A percentile compares a stretch with the other conserved stretches of the same genome.
Evolutionary conservation across 2,113 vertebrate species (phyloP).

Genomic region (Circaetus cinerascens): DNA sequence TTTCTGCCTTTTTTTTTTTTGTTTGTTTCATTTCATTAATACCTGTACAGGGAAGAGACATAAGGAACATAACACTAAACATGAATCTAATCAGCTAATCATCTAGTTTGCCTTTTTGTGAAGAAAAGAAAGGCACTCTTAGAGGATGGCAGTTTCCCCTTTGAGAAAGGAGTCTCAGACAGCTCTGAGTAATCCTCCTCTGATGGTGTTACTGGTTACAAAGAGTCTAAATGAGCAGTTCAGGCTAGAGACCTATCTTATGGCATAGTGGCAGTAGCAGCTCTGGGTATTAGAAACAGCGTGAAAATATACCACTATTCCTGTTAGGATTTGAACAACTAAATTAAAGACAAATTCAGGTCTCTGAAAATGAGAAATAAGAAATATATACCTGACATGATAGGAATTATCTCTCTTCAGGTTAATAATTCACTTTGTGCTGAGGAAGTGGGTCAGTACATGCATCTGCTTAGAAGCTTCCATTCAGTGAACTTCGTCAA

Average conservation of each 20-base stretch:
- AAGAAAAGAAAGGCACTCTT: neutral
- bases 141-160: neutral
- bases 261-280: neutral
- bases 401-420: neutral
- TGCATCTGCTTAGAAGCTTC: neutral
- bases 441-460: neutral
- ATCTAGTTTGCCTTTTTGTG: neutral
- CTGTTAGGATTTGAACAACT: neutral
- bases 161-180: neutral
- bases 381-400: neutral
- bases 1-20: accelerated
- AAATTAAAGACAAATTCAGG: neutral
- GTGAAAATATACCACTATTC: neutral
- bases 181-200: neutral
- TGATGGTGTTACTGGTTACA: no score
- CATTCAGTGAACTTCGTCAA: neutral
- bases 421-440: neutral
- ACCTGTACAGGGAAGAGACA: neutral
- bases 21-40: neutral
- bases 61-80: neutral
- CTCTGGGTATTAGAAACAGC: neutral
- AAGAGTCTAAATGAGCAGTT: neutral
- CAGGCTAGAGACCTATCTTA: neutral
- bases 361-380: neutral
- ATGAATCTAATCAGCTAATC: neutral